phyloP scores from a whole-genome alignment of 1,140 invertebrate species.

The Drosophila guanche region DNA sequence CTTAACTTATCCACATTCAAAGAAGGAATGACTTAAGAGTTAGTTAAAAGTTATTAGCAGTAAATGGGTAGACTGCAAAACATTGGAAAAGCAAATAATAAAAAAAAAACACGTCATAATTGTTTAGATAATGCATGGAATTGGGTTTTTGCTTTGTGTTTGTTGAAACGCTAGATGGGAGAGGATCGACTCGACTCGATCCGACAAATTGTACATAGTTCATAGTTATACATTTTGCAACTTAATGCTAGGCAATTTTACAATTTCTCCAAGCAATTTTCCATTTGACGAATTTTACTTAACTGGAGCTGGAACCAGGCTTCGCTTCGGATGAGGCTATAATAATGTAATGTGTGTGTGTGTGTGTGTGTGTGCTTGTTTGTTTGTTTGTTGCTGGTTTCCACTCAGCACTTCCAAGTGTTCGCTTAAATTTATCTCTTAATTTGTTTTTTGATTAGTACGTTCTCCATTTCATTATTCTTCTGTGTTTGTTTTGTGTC shows the following conservation, averaged over 20 bases:
- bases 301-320: slow-evolving; percentile 47
- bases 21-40: slow-evolving; percentile 80
- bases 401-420: slow-evolving; percentile 17
- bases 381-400: slow-evolving; percentile 22
- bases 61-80: slow-evolving; percentile 55
- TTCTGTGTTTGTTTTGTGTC: slow-evolving; percentile 26
- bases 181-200: slow-evolving; percentile 2
- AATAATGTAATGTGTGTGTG: slow-evolving; percentile 31
- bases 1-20: slow-evolving; percentile 64
- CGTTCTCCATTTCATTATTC: slow-evolving; percentile 40
- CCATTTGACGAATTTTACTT: slow-evolving; percentile 30
- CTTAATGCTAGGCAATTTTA: slow-evolving; percentile 70
- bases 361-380: slow-evolving; percentile 24
- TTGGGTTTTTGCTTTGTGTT: slow-evolving; percentile 8
- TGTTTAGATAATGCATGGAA: slow-evolving; percentile 10
- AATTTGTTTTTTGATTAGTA: slow-evolving; percentile 72
- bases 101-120: slow-evolving; percentile 3
- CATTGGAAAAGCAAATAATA: slow-evolving; percentile 37
- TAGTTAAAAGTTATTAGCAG: slow-evolving; percentile 77
- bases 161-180: slow-evolving; percentile 34
- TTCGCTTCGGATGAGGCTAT: slow-evolving; percentile 43
- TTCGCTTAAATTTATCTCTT: slow-evolving; percentile 63
- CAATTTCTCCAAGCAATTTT: slow-evolving; percentile 44
- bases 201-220: slow-evolving; percentile 35
- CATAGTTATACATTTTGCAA: slow-evolving; percentile 43